Conservation (phyloP, 1,140 invertebrate species). For the Chironomus tepperi region DNA sequence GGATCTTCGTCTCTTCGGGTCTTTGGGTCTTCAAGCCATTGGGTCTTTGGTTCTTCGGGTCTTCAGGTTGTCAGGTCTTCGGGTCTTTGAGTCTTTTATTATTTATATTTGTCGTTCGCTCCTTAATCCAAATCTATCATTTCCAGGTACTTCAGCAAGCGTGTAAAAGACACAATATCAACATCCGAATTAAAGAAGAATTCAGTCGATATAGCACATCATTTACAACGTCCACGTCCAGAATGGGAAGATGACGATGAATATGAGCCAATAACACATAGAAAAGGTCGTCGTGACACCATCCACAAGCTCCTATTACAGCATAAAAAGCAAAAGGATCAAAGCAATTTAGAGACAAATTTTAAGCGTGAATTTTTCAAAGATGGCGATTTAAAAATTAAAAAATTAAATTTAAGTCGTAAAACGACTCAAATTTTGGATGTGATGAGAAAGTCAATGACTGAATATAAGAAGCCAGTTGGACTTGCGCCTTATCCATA, state of each 20-base stretch:
- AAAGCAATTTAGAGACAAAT: conserved; percentile 35
- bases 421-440: conserved; percentile 12
- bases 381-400: conserved; percentile 29
- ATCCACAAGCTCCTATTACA: conserved; percentile 34
- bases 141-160: conserved; percentile 25
- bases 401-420: not conserved
- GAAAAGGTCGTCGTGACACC: conserved; percentile 33
- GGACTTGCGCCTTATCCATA: not conserved
- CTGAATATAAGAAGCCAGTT: not conserved
- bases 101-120: too few species aligned
- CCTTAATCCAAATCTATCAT: conserved; percentile 12
- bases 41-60: too few species aligned
- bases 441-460: not conserved
- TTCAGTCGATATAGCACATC: conserved; percentile 50
- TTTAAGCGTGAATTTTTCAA: conserved; percentile 36
- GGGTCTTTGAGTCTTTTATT: too few species aligned
- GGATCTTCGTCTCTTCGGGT: too few species aligned
- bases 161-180: conserved; percentile 41
- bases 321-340: conserved; percentile 26
- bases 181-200: conserved; percentile 47
- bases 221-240: conserved; percentile 45
- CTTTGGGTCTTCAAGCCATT: too few species aligned
- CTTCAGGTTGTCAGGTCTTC: too few species aligned
- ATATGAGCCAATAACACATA: conserved; percentile 33
- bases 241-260: conserved; percentile 39